Evolutionary conservation across 2,888 invertebrate genomes (phyloP).

Genomic region (Auanema freiburgensis): DNA sequence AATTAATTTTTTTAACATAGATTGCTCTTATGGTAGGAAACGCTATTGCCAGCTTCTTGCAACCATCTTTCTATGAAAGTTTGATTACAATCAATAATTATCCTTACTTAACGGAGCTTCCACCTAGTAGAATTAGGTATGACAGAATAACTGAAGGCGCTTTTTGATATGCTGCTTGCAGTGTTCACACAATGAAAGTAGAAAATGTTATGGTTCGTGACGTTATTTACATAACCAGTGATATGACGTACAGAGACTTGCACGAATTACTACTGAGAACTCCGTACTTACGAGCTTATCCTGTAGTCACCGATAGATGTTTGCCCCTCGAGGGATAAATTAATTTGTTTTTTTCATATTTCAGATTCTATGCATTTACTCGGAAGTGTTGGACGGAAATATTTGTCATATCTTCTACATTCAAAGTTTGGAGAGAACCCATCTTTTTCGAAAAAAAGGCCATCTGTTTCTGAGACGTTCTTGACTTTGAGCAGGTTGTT

Average conservation of each 20-base stretch:
- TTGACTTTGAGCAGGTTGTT: constrained; percentile 26
- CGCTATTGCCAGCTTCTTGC: constrained; percentile 84
- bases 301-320: constrained; percentile 85
- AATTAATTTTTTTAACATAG: constrained; percentile 63
- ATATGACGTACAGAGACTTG: constrained; percentile 84
- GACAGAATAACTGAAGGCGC: neutral
- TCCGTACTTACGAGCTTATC: constrained; percentile 80
- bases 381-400: constrained; percentile 74
- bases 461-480: constrained; percentile 20
- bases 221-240: constrained; percentile 70
- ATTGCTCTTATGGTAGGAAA: constrained; percentile 91
- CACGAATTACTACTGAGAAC: constrained; percentile 83
- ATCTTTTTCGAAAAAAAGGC: constrained; percentile 23
- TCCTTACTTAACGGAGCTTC: constrained; percentile 84
- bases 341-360: neutral
- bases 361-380: constrained; percentile 79
- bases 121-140: constrained; percentile 28
- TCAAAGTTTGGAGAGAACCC: constrained; percentile 59
- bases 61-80: constrained; percentile 95
- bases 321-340: constrained; percentile 21
- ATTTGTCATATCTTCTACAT: constrained; percentile 63
- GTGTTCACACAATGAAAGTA: constrained; percentile 70
- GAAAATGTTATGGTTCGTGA: constrained; percentile 89
- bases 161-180: constrained; percentile 15
- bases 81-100: constrained; percentile 93